A percentile compares a stretch with the other conserved stretches of the same genome.
These are phyloP conservation scores for Brachionus rubens DNA, from an alignment of 1,140 invertebrate genomes.

Conservation along the genomic window DNA sequence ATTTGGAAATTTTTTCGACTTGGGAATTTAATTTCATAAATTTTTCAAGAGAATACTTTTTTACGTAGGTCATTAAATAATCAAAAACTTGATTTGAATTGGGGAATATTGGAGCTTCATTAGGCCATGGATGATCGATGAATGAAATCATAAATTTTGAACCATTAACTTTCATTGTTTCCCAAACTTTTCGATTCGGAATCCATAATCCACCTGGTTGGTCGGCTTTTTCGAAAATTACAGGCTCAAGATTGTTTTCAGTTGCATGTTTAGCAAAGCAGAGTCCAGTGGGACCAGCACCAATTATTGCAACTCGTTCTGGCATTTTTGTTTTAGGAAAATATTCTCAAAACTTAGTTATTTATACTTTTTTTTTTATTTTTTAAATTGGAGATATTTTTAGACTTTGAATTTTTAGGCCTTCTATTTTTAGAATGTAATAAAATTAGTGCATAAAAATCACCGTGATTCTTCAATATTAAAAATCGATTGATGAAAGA, in stretches of 20 bases:
- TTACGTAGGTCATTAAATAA: slow-evolving; percentile 75
- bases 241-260: not conserved
- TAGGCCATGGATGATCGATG: slow-evolving; percentile 71
- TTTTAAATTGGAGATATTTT: too few species aligned
- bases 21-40: not conserved
- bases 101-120: slow-evolving; percentile 70
- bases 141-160: slow-evolving; percentile 86
- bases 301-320: slow-evolving; percentile 27
- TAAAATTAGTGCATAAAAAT: too few species aligned
- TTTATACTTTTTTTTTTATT: too few species aligned
- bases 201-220: slow-evolving; percentile 2
- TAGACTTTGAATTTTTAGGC: too few species aligned
- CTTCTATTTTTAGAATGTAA: too few species aligned
- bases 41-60: not conserved
- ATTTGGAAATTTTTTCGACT: not conserved
- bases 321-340: too few species aligned
- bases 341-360: too few species aligned
- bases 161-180: slow-evolving; percentile 70
- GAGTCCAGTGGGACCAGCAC: slow-evolving; percentile 8
- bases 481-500: too few species aligned
- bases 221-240: slow-evolving; percentile 1
- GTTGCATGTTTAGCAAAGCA: not conserved
- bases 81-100: slow-evolving; percentile 73
- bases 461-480: too few species aligned
- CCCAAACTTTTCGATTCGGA: not conserved